Evolutionary conservation across 2,113 vertebrate species (phyloP).

Genomic region (Datnioides undecimradiatus): DNA sequence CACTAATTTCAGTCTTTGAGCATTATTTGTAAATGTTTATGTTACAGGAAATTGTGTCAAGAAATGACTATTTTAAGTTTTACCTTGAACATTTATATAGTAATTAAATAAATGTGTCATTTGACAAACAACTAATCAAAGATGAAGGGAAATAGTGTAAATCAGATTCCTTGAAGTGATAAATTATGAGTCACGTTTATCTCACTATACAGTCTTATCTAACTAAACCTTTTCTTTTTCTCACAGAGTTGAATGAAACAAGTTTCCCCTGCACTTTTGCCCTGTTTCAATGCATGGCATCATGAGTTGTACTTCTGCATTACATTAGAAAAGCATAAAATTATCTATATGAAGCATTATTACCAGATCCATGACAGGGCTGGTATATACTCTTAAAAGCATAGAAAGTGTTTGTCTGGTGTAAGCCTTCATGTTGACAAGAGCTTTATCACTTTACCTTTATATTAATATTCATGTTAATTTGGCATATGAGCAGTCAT

Average conservation of each 20-base stretch:
- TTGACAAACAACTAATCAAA: slow-evolving; percentile 17
- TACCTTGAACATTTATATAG: slow-evolving; percentile 58
- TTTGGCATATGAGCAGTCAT: background rate
- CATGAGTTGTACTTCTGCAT: background rate
- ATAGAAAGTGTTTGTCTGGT: slow-evolving; percentile 17
- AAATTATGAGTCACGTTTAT: background rate
- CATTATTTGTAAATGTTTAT: slow-evolving; percentile 56
- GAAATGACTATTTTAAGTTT: slow-evolving; percentile 56
- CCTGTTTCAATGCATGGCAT: rapidly evolving
- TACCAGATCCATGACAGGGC: background rate
- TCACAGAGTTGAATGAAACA: background rate
- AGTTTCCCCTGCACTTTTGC: background rate
- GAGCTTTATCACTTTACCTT: background rate
- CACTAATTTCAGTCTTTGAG: slow-evolving; percentile 14
- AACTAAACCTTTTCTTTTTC: background rate
- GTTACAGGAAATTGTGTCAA: slow-evolving; percentile 62
- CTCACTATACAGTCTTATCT: background rate
- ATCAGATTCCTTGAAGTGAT: background rate
- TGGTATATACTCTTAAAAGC: background rate
- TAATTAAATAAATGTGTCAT: slow-evolving; percentile 55
- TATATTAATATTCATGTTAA: background rate
- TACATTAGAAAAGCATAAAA: background rate
- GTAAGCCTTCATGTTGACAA: slow-evolving; percentile 26
- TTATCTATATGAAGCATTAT: background rate
- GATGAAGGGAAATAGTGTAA: background rate